These are phyloP conservation scores for Rhombomys opimus DNA, from an alignment of 2,113 vertebrate genomes.

Conservation along the genomic window DNA sequence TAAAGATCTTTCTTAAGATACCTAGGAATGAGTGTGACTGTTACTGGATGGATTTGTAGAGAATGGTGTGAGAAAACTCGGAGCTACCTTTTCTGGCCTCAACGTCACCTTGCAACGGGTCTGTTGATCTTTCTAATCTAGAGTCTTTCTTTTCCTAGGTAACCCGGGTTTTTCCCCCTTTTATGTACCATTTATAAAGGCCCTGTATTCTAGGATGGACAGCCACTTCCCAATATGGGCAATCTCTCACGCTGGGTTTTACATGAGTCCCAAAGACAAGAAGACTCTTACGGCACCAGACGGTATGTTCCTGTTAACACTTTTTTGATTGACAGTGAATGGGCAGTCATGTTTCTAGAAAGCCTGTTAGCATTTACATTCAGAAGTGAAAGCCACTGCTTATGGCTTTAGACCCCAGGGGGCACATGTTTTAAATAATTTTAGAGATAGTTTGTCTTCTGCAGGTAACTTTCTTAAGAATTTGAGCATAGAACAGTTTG, in stretches of 20 bases:
- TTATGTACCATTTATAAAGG: conserved; percentile 93
- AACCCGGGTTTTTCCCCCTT: conserved; percentile 94
- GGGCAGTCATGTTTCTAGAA: neutral
- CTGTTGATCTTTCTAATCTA: conserved; percentile 57
- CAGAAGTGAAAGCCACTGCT: neutral
- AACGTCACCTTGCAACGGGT: neutral
- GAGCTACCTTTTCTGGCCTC: neutral
- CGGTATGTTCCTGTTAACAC: conserved; percentile 66
- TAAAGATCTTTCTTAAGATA: neutral
- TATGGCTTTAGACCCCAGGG: neutral
- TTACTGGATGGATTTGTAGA: neutral
- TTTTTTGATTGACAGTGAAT: neutral
- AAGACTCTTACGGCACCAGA: conserved; percentile 73
- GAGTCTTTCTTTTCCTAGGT: conserved; percentile 87
- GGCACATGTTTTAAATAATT: conserved; percentile 3
- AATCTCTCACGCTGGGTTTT: conserved; percentile 95
- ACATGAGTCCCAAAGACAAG: conserved; percentile 89
- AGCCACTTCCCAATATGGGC: conserved; percentile 93
- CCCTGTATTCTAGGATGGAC: conserved; percentile 88
- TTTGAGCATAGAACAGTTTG: conserved; percentile 4
- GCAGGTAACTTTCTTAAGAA: conserved; percentile 33
- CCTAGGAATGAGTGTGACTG: neutral
- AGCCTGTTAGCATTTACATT: neutral
- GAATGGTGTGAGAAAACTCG: neutral
- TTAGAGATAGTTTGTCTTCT: conserved; percentile 28